Base-by-base conservation (phyloP, 2,113 vertebrate genomes). In the Motacilla alba region DNA sequence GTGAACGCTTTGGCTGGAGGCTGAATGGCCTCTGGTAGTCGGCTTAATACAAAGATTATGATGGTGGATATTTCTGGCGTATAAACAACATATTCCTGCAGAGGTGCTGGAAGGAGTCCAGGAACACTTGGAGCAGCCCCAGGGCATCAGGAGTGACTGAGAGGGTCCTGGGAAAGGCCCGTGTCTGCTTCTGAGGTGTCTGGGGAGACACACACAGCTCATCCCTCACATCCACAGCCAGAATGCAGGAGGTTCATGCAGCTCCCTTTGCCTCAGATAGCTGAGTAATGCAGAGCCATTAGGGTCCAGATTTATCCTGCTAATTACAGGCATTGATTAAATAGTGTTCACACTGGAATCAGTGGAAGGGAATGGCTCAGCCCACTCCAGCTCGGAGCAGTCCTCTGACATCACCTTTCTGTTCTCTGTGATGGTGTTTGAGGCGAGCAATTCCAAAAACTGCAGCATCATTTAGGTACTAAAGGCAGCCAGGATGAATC, bases 271-370 rank as follows among this genome's bases (percentile, higher is more conserved):
- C 46, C 46, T 47, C 46, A 80, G 78, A 62, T 3, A 88, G 94
- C 88, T 92, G 75, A 95, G 79, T 86, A 80, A 90, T 55, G 89
- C 88, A 64, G 35, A 92, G 73, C 22, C 72, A 33, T 59, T 13
- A 30, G 35, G 55, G 68, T 39, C 83, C 22, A 35, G 72, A 83
- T 92, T 92, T 86, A 74, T 88, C 72, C 70, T 56, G 31, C 63
- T 92, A 66, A 92, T 92, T 85, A 80, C 9, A 67, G 76, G 8
- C 59, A 24, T 43, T 35, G 80, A 83, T 55, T 62, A 33, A 89
- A 43, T 7, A 43, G n/a, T 2, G 1, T 44, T 87, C 67, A 62
- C 39, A 22, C 31, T 23, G 15, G 22, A 70, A 39, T 28, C 21
- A 6, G 50, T 47, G 76, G 35, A 55, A 63, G 31, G 39, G n/a